These are phyloP conservation scores for Oryzaephilus surinamensis DNA, from an alignment of 1,140 invertebrate genomes.

Conservation along the genomic window DNA sequence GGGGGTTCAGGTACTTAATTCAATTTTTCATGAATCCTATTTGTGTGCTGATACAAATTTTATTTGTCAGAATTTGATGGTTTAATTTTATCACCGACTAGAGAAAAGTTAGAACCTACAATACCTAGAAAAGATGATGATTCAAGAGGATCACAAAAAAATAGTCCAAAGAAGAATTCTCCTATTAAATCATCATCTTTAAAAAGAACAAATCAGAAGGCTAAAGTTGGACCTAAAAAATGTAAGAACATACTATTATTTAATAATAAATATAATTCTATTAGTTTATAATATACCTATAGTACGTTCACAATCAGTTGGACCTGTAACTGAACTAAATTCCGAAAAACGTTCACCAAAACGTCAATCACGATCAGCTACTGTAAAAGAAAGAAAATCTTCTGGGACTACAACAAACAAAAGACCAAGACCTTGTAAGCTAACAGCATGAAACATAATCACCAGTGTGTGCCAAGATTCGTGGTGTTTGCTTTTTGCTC, in stretches of 20 bases:
- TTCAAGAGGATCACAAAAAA: constrained; percentile 44
- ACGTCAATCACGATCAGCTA: constrained; percentile 55
- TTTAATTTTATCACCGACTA: constrained; percentile 52
- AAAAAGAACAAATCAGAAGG: constrained; percentile 25
- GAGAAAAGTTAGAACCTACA: constrained; percentile 59
- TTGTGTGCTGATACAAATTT: neutral
- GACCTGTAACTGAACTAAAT: constrained; percentile 41
- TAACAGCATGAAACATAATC: constrained; percentile 12
- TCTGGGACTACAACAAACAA: constrained; percentile 37
- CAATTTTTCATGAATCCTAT: neutral
- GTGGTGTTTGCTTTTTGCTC: constrained; percentile 18
- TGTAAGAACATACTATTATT: constrained; percentile 8
- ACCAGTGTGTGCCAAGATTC: constrained; percentile 34
- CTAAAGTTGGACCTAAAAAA: constrained; percentile 18
- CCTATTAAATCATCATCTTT: constrained; percentile 30
- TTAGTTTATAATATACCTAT: constrained; percentile 15
- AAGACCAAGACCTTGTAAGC: constrained; percentile 51
- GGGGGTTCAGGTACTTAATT: constrained; percentile 44
- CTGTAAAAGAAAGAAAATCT: constrained; percentile 40
- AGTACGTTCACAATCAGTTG: constrained; percentile 61
- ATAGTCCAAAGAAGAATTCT: constrained; percentile 52
- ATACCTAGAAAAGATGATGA: constrained; percentile 54
- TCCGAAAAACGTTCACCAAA: constrained; percentile 60
- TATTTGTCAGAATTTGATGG: constrained; percentile 30
- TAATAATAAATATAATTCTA: neutral